Base-by-base conservation (phyloP, 2,113 vertebrate genomes). In the Carlito syrichta region DNA sequence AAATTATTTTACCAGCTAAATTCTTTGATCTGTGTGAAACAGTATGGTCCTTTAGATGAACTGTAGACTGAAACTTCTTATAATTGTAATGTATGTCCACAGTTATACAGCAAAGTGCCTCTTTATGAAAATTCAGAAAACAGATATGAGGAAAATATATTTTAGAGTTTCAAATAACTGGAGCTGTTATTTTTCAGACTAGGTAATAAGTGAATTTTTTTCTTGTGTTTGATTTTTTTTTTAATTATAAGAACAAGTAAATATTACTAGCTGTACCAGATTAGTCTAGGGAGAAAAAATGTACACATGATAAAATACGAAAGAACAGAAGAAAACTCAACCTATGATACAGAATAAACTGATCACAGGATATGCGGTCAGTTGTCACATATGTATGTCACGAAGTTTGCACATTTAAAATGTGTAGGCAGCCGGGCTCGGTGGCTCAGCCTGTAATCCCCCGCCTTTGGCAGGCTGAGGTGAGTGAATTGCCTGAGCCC, bases 121-220 rank as follows among this genome's bases (percentile, higher is more conserved):
- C 95, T 94, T 94, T 97, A 97, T 95, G 94, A 98, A 98, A 98
- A 89, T 87, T 78, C 96, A 97, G 92, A 97, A 98, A 98, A 90
- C 69, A 96, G 83, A 95, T 81, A 68, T 40, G 40, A 96, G n/a
- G 92, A 83, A 96, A 56, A 69, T 91, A 96, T 54, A 94, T 88
- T 97, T 96, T 84, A 89, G 79, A 95, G 94, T 98, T 98, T 98
- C 96, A 96, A 98, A 98, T 93, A 98, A 98, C 79, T 97, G 96
- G 98, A 98, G 98, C 96, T 89, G 5, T 66, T 83, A 86, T 89
- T 97, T 73, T 93, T 78, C 3, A 77, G 35, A 62, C 2, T 6
- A 89, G 10, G 17, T 22, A 86, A 56, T 35, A 56, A 54, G 17
- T 74, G 8, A 60, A 16, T 63, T 32, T 27, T 27, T 25, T 43